These are phyloP conservation scores for Diarsia brunnea DNA, from an alignment of 2,888 invertebrate species.

Conservation along the genomic window DNA sequence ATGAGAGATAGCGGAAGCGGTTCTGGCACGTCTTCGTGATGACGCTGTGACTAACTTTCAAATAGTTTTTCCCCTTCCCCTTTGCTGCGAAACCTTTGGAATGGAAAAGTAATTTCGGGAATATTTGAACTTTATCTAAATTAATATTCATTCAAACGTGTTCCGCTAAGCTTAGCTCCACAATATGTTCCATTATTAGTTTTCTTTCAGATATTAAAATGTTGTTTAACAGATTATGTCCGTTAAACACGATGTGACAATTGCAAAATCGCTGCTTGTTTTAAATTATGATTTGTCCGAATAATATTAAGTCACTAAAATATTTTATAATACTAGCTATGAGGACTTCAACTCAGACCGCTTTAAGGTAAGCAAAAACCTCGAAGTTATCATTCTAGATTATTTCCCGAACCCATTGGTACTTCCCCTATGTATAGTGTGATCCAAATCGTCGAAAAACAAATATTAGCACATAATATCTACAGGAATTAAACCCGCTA, in stretches of 20 bases:
- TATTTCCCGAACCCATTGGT: too few species aligned
- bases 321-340: neutral
- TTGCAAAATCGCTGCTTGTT: neutral
- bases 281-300: too few species aligned
- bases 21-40: slow-evolving; percentile 21
- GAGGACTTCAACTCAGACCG: neutral
- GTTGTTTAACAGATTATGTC: neutral
- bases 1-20: slow-evolving; percentile 69
- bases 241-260: neutral
- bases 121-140: neutral
- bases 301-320: too few species aligned
- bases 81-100: neutral
- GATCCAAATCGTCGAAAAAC: slow-evolving; percentile 22
- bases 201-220: neutral
- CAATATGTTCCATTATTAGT: neutral
- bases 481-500: slow-evolving; percentile 38
- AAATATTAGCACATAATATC: slow-evolving; percentile 22
- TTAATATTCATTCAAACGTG: neutral
- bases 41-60: slow-evolving; percentile 14
- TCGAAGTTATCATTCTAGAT: neutral
- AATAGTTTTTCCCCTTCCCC: slow-evolving; percentile 5
- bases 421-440: neutral
- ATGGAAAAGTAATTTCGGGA: neutral
- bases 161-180: neutral
- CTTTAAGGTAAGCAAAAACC: neutral